Evolutionary conservation across 2,113 vertebrate genomes (phyloP), one percentile per base, ranked within the genome.

Genomic region (Hippotragus niger): DNA sequence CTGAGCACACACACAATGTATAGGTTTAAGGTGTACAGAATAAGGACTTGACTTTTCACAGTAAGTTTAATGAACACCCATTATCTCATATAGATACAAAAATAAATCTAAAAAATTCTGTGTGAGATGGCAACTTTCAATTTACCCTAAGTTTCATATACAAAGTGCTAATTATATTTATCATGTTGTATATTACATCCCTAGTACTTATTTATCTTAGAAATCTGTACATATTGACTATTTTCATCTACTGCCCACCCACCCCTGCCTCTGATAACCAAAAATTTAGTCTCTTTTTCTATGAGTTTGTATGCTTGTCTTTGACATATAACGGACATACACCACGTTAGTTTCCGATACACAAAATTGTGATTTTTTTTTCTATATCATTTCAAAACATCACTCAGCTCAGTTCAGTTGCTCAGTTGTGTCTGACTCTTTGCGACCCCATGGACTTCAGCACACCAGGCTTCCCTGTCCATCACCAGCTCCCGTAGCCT

Each of bases 401-500:
- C 80, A 82, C 64, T 71, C 64, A 71, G 64, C n/a, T 23, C n/a
- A 67, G 33, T 36, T n/a, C 33, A 67, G 64, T 67, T 10, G n/a
- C 64, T 21, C n/a, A 36, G n/a, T 23, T 21, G 4, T 71, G 64
- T 23, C 64, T 36, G 9, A 36, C n/a, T 71, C 64, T 67, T 21
- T 71, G 64, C 0, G 0, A 71, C 19, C 19, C 64, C 64, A 71
- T 36, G n/a, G n/a, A 71, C 9, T 21, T 71, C 17, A 71, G n/a
- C 9, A 71, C 64, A 36, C 2, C 64, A 71, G n/a, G 64, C n/a
- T 23, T 71, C 64, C 64, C 64, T 71, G 64, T 71, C n/a, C n/a
- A 36, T 71, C n/a, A 36, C n/a, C n/a, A n/a, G 36, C n/a, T 71
- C 9, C 9, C 0, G 0, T 9, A 71, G 8, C 17, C 64, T 71